phyloP scores from a whole-genome alignment of 2,888 invertebrate genomes.

The Mamestra brassicae region DNA sequence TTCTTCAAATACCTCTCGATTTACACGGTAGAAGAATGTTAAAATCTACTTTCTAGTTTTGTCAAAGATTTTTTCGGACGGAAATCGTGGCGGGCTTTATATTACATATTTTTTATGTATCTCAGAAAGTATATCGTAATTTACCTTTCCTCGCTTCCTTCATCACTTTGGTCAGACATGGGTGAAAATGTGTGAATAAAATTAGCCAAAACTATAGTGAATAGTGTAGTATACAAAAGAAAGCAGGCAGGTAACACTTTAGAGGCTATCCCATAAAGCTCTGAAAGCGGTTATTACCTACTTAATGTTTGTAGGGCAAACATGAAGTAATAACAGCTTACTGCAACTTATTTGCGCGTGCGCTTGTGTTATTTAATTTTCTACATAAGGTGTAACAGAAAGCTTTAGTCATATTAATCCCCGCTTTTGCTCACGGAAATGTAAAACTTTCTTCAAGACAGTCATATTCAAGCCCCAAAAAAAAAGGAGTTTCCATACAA shows the following conservation, averaged over 20 bases:
- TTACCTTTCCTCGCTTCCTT: slow-evolving; percentile 83
- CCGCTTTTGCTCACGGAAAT: too few species aligned
- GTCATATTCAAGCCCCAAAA: too few species aligned
- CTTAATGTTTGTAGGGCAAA: not conserved
- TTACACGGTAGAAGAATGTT: not conserved
- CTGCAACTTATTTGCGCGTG: not conserved
- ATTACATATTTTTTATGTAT: not conserved
- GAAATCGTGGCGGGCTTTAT: too few species aligned
- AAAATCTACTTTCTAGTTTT: not conserved
- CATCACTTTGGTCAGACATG: slow-evolving; percentile 85
- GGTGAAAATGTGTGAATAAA: slow-evolving; percentile 55
- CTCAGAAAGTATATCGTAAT: not conserved
- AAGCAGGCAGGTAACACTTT: not conserved
- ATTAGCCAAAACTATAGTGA: slow-evolving; percentile 36
- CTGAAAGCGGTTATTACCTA: not conserved
- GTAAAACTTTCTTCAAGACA: too few species aligned
- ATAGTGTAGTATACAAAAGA: slow-evolving; percentile 19
- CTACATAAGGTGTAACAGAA: not conserved
- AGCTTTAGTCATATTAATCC: too few species aligned
- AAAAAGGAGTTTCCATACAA: too few species aligned
- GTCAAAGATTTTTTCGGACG: too few species aligned
- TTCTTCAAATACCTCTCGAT: not conserved
- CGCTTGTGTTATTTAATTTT: slow-evolving; percentile 7
- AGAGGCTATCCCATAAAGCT: not conserved
- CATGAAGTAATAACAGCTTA: too few species aligned